Conservation (phyloP, 2,113 vertebrate genomes). For the Corythornis vintsioides region DNA sequence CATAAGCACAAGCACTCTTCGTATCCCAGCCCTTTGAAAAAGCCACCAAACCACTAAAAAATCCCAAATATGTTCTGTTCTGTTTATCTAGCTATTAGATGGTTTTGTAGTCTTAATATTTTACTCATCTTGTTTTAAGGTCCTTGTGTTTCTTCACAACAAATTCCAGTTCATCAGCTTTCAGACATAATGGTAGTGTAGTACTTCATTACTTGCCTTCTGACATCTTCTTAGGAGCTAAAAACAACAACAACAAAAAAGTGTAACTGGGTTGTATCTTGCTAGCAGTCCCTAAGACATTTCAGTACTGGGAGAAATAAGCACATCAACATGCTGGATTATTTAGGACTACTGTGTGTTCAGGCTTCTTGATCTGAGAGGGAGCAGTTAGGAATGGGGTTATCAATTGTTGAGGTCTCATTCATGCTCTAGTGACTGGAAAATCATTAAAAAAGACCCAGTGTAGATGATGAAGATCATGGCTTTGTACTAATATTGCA, state of each 20-base stretch:
- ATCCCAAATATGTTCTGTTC: rapidly evolving
- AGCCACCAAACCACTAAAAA: background rate
- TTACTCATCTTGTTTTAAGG: background rate
- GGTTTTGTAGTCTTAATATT: background rate
- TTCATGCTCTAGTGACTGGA: background rate
- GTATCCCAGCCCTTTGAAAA: background rate
- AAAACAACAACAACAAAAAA: background rate
- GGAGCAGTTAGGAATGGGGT: background rate
- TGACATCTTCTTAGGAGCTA: background rate
- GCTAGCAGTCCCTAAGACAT: background rate
- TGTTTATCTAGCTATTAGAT: background rate
- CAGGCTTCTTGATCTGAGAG: background rate
- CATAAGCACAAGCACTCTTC: background rate
- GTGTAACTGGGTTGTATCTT: background rate
- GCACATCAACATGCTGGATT: background rate
- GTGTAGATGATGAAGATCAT: background rate
- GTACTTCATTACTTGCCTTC: background rate
- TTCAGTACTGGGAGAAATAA: background rate
- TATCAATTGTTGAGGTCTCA: background rate
- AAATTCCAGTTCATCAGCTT: background rate
- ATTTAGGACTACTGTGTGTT: background rate
- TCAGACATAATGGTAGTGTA: background rate
- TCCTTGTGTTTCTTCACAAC: background rate
- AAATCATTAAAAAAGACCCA: background rate
- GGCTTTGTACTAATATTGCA: background rate